A percentile compares a stretch with the other conserved stretches of the same genome.
Evolutionary conservation across 2,797 vertebrate genomes (phyloP).

Genomic region (Pseudochirops cupreus): DNA sequence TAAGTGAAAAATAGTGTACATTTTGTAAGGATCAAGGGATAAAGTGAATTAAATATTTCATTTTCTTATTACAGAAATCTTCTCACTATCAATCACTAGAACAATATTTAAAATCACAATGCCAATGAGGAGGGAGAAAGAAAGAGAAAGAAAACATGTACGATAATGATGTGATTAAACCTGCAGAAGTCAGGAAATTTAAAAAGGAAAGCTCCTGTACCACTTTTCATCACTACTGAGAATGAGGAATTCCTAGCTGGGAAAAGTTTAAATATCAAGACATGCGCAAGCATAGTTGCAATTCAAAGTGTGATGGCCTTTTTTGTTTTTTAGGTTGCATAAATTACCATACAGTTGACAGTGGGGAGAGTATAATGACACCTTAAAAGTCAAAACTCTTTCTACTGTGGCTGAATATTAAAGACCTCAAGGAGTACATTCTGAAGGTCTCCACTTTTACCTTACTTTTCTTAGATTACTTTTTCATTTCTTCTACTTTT

Average conservation of each 20-base stretch:
- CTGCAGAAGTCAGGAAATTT: constrained; percentile 10
- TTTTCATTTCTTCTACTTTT: constrained; percentile 57
- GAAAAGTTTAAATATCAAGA: constrained; percentile 36
- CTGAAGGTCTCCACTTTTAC: constrained; percentile 16
- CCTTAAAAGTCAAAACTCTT: constrained; percentile 38
- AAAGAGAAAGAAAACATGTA: constrained; percentile 3
- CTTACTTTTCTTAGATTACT: constrained; percentile 48
- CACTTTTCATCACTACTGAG: neutral
- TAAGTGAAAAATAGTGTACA: constrained; percentile 76
- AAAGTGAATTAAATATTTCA: constrained; percentile 78
- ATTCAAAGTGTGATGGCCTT: neutral
- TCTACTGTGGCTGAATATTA: constrained; percentile 56
- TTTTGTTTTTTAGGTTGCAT: constrained; percentile 46
- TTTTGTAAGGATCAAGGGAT: constrained; percentile 73
- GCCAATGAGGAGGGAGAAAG: neutral
- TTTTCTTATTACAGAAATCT: constrained; percentile 71
- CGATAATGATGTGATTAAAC: constrained; percentile 29
- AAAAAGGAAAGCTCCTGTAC: neutral
- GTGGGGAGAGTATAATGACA: neutral
- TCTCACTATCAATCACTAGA: constrained; percentile 48
- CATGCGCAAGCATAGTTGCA: constrained; percentile 9
- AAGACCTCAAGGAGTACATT: constrained; percentile 31
- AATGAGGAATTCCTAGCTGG: neutral
- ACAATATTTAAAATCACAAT: neutral
- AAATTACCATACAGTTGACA: constrained; percentile 30